Conservation (phyloP, 2,888 invertebrate genomes). For the Notodonta dromedarius region DNA sequence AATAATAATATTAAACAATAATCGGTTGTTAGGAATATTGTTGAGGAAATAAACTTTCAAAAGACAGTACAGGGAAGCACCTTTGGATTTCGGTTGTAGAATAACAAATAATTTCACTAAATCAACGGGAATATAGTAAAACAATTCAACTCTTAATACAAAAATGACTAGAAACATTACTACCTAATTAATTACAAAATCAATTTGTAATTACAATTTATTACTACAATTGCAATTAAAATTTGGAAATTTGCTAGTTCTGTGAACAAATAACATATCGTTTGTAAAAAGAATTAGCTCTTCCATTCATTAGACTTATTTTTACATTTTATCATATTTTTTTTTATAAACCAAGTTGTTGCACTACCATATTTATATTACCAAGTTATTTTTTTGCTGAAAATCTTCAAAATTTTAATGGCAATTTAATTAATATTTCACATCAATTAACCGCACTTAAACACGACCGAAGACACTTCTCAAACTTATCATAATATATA, state of each 20-base stretch:
- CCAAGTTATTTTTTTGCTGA: neutral
- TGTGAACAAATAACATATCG: too few species aligned
- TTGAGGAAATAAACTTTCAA: too few species aligned
- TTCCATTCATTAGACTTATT: too few species aligned
- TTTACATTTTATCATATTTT: too few species aligned
- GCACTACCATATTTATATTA: too few species aligned
- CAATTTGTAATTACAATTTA: too few species aligned
- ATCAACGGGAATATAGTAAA: neutral
- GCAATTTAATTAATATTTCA: neutral
- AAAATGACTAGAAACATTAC: conserved; percentile 2
- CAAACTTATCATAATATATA: conserved; percentile 10
- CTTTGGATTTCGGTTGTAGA: neutral
- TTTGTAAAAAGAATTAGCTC: too few species aligned
- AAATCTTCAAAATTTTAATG: neutral
- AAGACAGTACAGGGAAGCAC: neutral
- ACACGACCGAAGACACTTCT: neutral
- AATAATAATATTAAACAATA: too few species aligned
- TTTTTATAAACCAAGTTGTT: too few species aligned
- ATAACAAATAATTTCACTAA: conserved; percentile 1
- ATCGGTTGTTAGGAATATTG: too few species aligned
- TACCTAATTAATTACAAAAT: neutral
- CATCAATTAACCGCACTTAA: neutral
- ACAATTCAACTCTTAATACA: neutral
- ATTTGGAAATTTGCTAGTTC: too few species aligned
- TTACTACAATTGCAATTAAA: too few species aligned